A percentile compares a stretch with the other conserved stretches of the same genome.
Evolutionary conservation across 2,888 invertebrate species (phyloP).

Genomic region (Chesias legatella): DNA sequence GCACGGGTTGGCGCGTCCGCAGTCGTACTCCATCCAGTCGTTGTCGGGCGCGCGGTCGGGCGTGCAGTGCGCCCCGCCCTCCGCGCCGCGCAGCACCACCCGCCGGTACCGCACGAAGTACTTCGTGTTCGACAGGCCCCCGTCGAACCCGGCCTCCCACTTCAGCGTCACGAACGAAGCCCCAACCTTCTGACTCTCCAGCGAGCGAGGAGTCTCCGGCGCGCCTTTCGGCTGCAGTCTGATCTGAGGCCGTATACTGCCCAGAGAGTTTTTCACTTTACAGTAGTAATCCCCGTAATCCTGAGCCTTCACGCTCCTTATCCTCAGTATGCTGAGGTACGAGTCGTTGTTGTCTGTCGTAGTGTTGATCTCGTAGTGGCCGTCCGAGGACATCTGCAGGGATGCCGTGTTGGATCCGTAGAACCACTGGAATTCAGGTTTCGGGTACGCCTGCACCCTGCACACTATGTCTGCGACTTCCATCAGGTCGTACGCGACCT

Average conservation of each 20-base stretch:
- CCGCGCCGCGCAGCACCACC: conserved; percentile 75
- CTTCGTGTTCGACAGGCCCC: conserved; percentile 91
- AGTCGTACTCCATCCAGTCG: conserved; percentile 92
- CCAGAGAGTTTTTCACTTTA: conserved; percentile 90
- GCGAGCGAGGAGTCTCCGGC: conserved; percentile 89
- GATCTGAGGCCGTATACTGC: conserved; percentile 87
- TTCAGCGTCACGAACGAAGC: conserved; percentile 88
- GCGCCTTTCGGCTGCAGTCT: conserved; percentile 92
- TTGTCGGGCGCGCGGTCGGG: conserved; percentile 64
- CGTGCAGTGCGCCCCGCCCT: conserved; percentile 57
- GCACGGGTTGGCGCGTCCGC: conserved; percentile 92
- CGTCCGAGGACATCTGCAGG: conserved; percentile 88
- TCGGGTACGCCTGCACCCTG: conserved; percentile 94
- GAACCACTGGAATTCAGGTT: conserved; percentile 96
- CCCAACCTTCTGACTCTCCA: conserved; percentile 87
- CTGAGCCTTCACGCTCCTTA: conserved; percentile 87
- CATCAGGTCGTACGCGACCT: conserved; percentile 91
- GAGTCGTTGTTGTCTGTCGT: conserved; percentile 91
- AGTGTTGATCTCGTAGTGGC: conserved; percentile 91
- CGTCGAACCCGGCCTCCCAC: conserved; percentile 96
- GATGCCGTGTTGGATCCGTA: conserved; percentile 88
- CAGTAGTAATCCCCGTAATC: conserved; percentile 97
- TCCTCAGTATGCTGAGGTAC: conserved; percentile 87
- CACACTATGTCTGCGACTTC: conserved; percentile 94
- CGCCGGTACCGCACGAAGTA: conserved; percentile 92